These are phyloP conservation scores for Coilia nasus DNA, from an alignment of 2,797 vertebrate genomes.

Conservation along the genomic window DNA sequence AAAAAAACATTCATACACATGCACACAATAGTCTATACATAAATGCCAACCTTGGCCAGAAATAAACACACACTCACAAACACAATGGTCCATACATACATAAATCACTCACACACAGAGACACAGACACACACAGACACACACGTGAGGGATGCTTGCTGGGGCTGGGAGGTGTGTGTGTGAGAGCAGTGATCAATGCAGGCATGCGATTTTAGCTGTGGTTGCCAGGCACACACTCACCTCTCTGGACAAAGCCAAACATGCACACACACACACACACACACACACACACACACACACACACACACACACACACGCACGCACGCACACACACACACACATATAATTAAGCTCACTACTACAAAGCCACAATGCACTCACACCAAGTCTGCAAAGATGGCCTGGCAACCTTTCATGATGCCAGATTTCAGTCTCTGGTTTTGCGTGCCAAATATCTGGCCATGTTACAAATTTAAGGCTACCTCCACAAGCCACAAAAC, in stretches of 20 bases:
- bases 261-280: neutral
- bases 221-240: neutral
- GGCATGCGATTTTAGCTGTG: neutral
- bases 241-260: neutral
- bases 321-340: neutral
- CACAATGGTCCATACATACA: neutral
- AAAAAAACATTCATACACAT: too few species aligned
- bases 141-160: neutral
- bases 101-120: neutral
- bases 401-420: neutral
- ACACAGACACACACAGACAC: too few species aligned
- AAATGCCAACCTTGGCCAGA: too few species aligned
- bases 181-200: neutral
- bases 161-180: neutral
- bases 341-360: neutral
- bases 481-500: neutral
- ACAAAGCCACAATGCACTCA: neutral
- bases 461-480: neutral
- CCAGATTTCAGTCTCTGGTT: neutral
- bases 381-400: neutral
- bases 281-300: neutral
- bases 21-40: too few species aligned
- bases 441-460: neutral
- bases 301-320: neutral
- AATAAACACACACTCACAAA: neutral